Conservation (phyloP, 2,888 invertebrate genomes). For the Steinernema hermaphroditum region DNA sequence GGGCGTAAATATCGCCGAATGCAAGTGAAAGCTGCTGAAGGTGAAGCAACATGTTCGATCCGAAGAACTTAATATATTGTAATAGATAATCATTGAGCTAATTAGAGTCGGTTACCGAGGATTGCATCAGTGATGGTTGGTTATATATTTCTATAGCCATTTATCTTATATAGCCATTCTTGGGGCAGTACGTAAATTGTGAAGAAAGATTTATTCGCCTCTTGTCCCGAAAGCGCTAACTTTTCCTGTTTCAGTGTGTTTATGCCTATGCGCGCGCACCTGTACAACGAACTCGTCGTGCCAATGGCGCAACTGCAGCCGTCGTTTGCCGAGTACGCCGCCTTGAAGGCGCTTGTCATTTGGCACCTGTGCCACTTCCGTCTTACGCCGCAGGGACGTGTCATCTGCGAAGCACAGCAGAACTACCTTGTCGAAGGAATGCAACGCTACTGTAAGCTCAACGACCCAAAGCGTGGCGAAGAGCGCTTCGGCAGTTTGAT, state of each 20-base stretch:
- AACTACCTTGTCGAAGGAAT: conserved; percentile 43
- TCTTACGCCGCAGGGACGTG: conserved; percentile 40
- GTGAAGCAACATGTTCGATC: no score
- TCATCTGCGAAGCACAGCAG: conserved; percentile 44
- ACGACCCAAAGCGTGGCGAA: conserved; percentile 33
- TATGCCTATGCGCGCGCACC: conserved; percentile 47
- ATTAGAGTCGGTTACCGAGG: no score
- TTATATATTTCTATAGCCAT: no score
- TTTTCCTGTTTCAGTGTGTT: conserved; percentile 39
- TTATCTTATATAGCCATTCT: no score
- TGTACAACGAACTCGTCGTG: conserved; percentile 44
- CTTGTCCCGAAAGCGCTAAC: no score
- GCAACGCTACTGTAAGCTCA: conserved; percentile 44
- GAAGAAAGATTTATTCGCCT: no score
- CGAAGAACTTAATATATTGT: no score
- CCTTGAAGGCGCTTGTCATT: conserved; percentile 47
- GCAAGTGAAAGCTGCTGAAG: no score
- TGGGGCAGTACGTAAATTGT: no score
- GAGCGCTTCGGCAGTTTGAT: conserved; percentile 45
- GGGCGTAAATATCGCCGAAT: no score
- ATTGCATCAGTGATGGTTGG: no score
- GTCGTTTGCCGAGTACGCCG: conserved; percentile 48
- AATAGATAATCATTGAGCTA: no score
- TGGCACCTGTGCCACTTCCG: conserved; percentile 52
- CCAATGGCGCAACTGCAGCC: conserved; percentile 43